phyloP scores from a whole-genome alignment of 2,888 invertebrate genomes.

The Aleiodes testaceus region DNA sequence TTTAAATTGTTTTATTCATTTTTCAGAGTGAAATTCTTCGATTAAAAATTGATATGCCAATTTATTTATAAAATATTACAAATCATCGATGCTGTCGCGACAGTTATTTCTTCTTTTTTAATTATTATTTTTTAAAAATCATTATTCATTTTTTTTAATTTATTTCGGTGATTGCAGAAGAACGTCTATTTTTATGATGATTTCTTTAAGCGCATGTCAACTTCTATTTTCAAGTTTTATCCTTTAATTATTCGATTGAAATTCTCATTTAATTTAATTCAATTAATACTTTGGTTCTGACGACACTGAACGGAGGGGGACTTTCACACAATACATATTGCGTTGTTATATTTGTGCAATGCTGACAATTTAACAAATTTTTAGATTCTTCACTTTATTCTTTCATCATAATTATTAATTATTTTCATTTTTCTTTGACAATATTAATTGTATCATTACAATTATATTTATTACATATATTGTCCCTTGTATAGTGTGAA shows the following conservation, averaged over 20 bases:
- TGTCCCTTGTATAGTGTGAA: constrained; percentile 52
- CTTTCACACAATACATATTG: constrained; percentile 45
- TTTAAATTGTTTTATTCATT: constrained; percentile 20
- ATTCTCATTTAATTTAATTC: constrained; percentile 37
- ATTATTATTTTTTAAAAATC: constrained; percentile 35
- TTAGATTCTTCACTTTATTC: constrained; percentile 25
- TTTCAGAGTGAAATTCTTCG: constrained; percentile 53
- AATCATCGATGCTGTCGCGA: constrained; percentile 60
- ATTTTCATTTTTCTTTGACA: constrained; percentile 41
- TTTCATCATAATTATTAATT: not conserved
- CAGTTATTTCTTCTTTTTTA: constrained; percentile 53
- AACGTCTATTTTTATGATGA: constrained; percentile 47
- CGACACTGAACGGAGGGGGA: constrained; percentile 41
- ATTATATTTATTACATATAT: constrained; percentile 50
- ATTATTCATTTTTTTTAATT: constrained; percentile 32
- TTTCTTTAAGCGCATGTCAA: constrained; percentile 40
- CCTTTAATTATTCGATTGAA: constrained; percentile 34
- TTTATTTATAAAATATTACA: constrained; percentile 66
- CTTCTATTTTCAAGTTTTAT: constrained; percentile 39
- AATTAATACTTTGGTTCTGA: constrained; percentile 42
- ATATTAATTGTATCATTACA: constrained; percentile 53
- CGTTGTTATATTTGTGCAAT: constrained; percentile 46
- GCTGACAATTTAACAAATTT: constrained; percentile 45
- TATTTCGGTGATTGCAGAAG: constrained; percentile 50
- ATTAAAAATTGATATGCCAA: constrained; percentile 66